Base-by-base conservation (phyloP, 2,888 invertebrate genomes). In the Ptychoptera albimana region DNA sequence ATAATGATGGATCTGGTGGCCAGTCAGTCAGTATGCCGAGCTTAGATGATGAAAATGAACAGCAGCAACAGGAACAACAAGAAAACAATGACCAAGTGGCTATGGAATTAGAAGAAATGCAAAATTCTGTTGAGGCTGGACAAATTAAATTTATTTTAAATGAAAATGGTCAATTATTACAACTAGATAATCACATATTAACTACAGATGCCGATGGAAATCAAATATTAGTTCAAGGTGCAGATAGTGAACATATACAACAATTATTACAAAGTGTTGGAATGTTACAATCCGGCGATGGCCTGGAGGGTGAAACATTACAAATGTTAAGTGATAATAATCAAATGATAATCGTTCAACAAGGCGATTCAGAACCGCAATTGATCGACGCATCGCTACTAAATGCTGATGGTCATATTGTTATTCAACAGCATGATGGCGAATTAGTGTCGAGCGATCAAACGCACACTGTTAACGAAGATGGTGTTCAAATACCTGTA, bases 71-170 rank as follows among this genome's bases (percentile, higher is more conserved):
- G 10, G 12, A 39, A 40, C 31, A 31, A 39, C 51, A 53, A 40
- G 49, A 48, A 8, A 51, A 48, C 38, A 52, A 50, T 2, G 55
- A 55, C 45, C 64, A 63, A 45, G 63, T 64, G 16, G 56, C 64
- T 44, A 64, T 66, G 66, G 66, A 66, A 47, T 46, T 66, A 43
- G 65, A 66, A 46, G 62, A 64, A 30, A 62, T 66, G 59, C 66
- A 66, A 50, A 62, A 66, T 4, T 63, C 64, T 47, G 65, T 63
- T 2, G 66, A 66, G 42, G 57, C 62, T 13, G 61, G 64, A 29
- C 65, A 66, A 55, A 66, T 66, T 31, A 66, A 66, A 53, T 66
- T 66, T 37, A 66, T 66, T 48, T 56, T 66, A 29, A 66, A 66
- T 45, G 66, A 66, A 49, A 65, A 64, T 45, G 66, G 66, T 0